Conservation (phyloP, 2,888 invertebrate species). For the Subacronicta megacephala region DNA sequence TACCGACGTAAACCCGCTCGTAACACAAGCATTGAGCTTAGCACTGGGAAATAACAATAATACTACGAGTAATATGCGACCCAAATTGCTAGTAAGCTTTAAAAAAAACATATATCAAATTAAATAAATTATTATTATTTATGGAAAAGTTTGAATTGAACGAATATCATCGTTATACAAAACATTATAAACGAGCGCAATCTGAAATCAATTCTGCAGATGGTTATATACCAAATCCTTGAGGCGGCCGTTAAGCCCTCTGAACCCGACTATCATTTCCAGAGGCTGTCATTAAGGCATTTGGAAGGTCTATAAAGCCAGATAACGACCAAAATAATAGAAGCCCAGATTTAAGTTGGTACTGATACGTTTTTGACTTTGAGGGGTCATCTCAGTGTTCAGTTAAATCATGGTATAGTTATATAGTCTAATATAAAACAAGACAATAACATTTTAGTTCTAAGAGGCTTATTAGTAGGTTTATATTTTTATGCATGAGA, state of each 20-base stretch:
- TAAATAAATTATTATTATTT: too few relatives aligned
- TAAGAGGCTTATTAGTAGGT: too few relatives aligned
- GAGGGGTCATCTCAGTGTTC: constrained; percentile 8
- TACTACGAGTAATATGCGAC: too few relatives aligned
- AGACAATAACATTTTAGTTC: too few relatives aligned
- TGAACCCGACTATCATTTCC: constrained; percentile 44
- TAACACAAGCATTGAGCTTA: too few relatives aligned
- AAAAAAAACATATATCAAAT: too few relatives aligned
- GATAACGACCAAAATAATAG: constrained; percentile 51
- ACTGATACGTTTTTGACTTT: constrained; percentile 33
- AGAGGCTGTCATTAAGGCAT: constrained; percentile 48
- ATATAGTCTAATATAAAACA: too few relatives aligned
- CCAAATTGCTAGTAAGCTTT: too few relatives aligned
- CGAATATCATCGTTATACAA: neutral
- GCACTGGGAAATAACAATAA: too few relatives aligned
- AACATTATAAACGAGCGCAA: constrained; percentile 7
- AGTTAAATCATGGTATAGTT: constrained; percentile 19
- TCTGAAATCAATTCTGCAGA: constrained; percentile 28
- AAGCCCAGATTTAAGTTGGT: constrained; percentile 27
- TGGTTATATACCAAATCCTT: constrained; percentile 31
- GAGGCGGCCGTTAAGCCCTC: constrained; percentile 40
- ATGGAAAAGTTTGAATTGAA: too few relatives aligned
- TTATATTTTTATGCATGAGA: too few relatives aligned
- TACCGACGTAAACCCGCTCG: too few relatives aligned
- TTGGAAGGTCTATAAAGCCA: constrained; percentile 44